phyloP scores from a whole-genome alignment of 1,140 invertebrate genomes.

The Meloidogyne floridensis region DNA sequence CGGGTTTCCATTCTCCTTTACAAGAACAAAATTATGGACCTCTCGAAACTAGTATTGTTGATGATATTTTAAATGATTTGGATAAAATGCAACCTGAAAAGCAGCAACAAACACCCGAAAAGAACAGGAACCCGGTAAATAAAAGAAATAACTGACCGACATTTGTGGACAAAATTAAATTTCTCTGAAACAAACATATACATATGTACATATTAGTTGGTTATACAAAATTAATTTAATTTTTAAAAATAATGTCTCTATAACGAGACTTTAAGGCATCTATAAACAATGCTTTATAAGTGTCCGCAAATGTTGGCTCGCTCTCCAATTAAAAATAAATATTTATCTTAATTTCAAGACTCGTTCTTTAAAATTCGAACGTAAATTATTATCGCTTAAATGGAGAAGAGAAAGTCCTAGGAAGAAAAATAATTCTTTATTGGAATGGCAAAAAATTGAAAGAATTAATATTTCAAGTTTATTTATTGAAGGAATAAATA shows the following conservation, averaged over 20 bases:
- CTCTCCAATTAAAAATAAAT: not conserved
- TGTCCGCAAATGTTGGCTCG: too few species aligned
- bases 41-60: slow-evolving; percentile 22
- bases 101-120: not conserved
- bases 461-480: not conserved
- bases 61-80: slow-evolving; percentile 27
- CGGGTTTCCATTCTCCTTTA: not conserved
- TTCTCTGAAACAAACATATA: too few species aligned
- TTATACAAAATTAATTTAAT: too few species aligned
- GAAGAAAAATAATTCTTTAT: not conserved
- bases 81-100: not conserved
- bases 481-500: slow-evolving; percentile 21
- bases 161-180: too few species aligned
- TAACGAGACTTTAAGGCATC: too few species aligned
- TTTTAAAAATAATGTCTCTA: too few species aligned
- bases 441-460: slow-evolving; percentile 5
- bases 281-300: too few species aligned
- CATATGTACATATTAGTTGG: too few species aligned
- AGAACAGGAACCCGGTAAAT: not conserved
- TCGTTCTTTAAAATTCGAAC: slow-evolving; percentile 24
- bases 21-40: slow-evolving; percentile 23
- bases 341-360: not conserved
- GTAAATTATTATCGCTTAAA: slow-evolving; percentile 8
- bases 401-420: slow-evolving; percentile 5
- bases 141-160: not conserved